Evolutionary conservation across 2,888 invertebrate genomes (phyloP), one percentile per base, ranked within the genome.

Genomic region (Ornithoptera priamus): DNA sequence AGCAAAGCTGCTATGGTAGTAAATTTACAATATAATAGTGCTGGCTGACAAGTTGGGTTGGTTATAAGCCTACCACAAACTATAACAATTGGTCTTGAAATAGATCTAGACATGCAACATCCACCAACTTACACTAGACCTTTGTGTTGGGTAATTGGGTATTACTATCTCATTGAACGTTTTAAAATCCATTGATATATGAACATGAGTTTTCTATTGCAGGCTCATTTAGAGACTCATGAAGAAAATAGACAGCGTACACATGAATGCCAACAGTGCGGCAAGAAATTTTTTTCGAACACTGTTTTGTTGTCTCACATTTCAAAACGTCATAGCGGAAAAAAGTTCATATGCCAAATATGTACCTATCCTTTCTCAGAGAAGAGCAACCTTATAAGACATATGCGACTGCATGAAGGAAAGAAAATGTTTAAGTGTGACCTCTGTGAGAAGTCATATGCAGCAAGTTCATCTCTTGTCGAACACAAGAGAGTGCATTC

Each of bases 401-500:
- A 93, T 74, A 76, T 92, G 61, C 79, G 84, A 0, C 81, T 83
- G 74, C 93, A 93, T 60, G 88, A 90, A 56, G 91, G 92, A 0
- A 85, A 85, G 67, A 90, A 89, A 67, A 73, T 81, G 5, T 83
- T 82, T 66, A 87, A 88, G 70, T 93, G 93, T 71, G 87, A 89
- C 64, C 82, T 90, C 60, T 93, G 93, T 62, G 75, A 83, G 1
- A 92, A 90, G 73, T 81, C 85, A 2, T 92, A 83, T 69, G 81
- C 85, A 0, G 82, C 86, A 0, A 84, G 80, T 17, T 80, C 85
- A 0, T 85, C 87, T 0, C 75, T 89, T 56, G 77, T 85, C 0
- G 88, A 90, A 69, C 93, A 93, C 72, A 88, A 85, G 65, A 77
- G 93, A n/a, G 82, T 86, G n/a, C 92, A 92, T 73, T 87, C 92